These are phyloP conservation scores for Cynopterus brachyotis DNA, from an alignment of 2,113 vertebrate genomes.

Conservation along the genomic window DNA sequence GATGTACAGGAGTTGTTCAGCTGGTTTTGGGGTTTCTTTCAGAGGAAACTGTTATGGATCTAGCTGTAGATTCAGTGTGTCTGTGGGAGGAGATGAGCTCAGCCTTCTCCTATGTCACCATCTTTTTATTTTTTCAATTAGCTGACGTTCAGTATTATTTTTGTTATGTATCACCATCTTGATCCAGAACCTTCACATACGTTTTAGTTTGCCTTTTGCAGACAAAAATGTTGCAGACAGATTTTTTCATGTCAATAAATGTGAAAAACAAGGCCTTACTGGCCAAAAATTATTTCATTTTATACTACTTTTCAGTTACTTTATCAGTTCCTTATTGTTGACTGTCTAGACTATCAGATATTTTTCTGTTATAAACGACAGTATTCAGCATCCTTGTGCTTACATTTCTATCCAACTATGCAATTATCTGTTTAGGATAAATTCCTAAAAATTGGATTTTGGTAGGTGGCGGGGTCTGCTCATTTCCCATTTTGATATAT, in stretches of 20 bases:
- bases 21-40: background rate
- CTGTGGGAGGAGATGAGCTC: background rate
- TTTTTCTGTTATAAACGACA: background rate
- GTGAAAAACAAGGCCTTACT: background rate
- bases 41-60: background rate
- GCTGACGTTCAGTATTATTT: too few relatives aligned
- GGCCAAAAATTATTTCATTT: background rate
- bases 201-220: background rate
- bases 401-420: background rate
- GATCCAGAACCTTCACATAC: background rate
- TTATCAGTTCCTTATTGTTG: background rate
- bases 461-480: background rate
- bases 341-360: background rate
- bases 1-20: background rate
- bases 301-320: background rate
- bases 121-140: background rate
- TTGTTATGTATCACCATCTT: background rate
- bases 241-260: slow-evolving; percentile 10
- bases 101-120: background rate
- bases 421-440: background rate
- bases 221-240: background rate
- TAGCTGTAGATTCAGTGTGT: background rate
- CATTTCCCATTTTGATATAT: background rate
- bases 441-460: background rate
- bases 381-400: background rate